Conservation (phyloP, 2,888 invertebrate species). For the Dugesia japonica region DNA sequence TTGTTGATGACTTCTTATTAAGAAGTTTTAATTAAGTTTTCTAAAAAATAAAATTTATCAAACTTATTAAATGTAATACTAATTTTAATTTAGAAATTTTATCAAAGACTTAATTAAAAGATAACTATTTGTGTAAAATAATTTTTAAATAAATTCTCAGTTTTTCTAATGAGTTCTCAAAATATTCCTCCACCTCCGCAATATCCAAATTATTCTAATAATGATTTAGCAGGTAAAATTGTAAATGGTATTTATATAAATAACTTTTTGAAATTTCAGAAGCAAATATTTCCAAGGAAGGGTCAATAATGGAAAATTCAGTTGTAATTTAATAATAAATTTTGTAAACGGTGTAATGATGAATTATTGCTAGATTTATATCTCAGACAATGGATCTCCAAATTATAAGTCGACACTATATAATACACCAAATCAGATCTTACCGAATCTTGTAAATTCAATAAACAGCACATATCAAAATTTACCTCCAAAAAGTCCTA, state of each 20-base stretch:
- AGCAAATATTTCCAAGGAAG: background rate
- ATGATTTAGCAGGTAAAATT: background rate
- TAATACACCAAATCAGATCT: background rate
- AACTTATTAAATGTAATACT: too few species aligned
- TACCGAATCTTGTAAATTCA: conserved; percentile 4
- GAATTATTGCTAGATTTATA: background rate
- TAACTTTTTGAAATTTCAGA: background rate
- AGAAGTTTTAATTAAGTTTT: too few species aligned
- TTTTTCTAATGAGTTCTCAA: background rate
- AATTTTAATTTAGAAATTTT: too few species aligned
- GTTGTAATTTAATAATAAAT: background rate
- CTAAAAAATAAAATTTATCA: too few species aligned
- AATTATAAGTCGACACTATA: background rate
- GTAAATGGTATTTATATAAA: too few species aligned
- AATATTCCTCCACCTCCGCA: background rate
- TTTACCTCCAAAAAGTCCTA: background rate
- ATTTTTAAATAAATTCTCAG: too few species aligned
- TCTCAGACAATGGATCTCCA: background rate
- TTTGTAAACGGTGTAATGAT: background rate
- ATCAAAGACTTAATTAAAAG: too few species aligned
- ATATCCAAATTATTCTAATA: background rate
- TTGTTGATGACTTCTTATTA: conserved; percentile 9
- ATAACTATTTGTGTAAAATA: too few species aligned
- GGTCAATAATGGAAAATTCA: conserved; percentile 1
- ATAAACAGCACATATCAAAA: conserved; percentile 12